Percentiles rank a stretch among this genome's conserved stretches.
Conservation (phyloP, 2,797 vertebrate genomes). For the Numenius phaeopus region DNA sequence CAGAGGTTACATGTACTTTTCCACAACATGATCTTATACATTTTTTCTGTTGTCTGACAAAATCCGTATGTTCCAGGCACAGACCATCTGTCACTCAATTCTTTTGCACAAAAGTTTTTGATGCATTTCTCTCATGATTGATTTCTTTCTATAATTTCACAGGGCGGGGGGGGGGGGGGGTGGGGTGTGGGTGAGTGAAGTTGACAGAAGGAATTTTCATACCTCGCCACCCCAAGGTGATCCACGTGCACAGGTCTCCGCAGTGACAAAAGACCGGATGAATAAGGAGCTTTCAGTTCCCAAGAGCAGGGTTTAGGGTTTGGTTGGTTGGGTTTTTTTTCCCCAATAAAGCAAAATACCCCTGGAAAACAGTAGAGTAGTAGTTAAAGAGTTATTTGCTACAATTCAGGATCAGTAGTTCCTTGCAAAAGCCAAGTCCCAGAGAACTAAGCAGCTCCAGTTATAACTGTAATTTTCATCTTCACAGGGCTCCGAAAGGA, state of each 20-base stretch:
- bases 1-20: slow-evolving; percentile 36
- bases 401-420: neutral
- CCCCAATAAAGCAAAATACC: neutral
- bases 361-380: neutral
- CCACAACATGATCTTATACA: slow-evolving; percentile 6
- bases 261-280: neutral
- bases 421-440: neutral
- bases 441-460: neutral
- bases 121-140: slow-evolving; percentile 19
- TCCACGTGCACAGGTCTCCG: neutral
- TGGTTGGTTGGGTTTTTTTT: neutral
- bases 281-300: neutral
- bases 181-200: neutral
- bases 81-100: slow-evolving; percentile 50
- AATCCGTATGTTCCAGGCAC: slow-evolving; percentile 53
- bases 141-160: slow-evolving; percentile 26
- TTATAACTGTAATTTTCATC: neutral
- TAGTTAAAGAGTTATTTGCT: neutral
- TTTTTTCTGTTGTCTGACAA: slow-evolving; percentile 62
- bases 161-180: neutral
- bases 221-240: neutral
- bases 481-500: neutral
- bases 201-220: slow-evolving; percentile 45
- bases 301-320: neutral
- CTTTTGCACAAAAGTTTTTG: slow-evolving; percentile 15